Conservation (phyloP, 2,113 vertebrate genomes). For the Antechinus stuartii region DNA sequence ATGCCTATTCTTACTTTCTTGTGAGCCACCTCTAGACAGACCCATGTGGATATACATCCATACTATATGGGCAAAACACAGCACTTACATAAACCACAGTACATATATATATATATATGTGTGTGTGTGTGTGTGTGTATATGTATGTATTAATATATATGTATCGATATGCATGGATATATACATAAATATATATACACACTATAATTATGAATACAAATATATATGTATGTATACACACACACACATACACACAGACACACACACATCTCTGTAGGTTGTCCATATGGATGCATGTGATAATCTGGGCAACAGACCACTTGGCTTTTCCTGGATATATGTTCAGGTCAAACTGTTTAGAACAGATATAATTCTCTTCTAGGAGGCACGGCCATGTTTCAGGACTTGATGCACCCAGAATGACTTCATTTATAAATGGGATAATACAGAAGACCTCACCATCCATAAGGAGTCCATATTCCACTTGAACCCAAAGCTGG, state of each 20-base stretch:
- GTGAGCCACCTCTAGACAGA: background rate
- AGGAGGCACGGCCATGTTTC: background rate
- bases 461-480: background rate
- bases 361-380: background rate
- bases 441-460: background rate
- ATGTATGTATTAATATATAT: too few species aligned
- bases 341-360: background rate
- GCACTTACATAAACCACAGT: too few species aligned
- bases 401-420: background rate
- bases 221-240: too few species aligned
- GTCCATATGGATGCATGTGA: background rate
- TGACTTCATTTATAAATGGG: background rate
- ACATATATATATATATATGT: too few species aligned
- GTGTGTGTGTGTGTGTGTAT: too few species aligned
- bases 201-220: too few species aligned
- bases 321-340: background rate
- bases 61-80: too few species aligned
- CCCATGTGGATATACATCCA: background rate
- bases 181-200: too few species aligned
- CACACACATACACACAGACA: too few species aligned
- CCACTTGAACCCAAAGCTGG: background rate
- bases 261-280: background rate
- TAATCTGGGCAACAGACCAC: background rate
- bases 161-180: background rate
- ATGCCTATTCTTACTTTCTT: background rate